A percentile compares a stretch with the other conserved stretches of the same genome.
phyloP scores from a whole-genome alignment of 2,888 invertebrate species.

The Mythimna albipuncta region DNA sequence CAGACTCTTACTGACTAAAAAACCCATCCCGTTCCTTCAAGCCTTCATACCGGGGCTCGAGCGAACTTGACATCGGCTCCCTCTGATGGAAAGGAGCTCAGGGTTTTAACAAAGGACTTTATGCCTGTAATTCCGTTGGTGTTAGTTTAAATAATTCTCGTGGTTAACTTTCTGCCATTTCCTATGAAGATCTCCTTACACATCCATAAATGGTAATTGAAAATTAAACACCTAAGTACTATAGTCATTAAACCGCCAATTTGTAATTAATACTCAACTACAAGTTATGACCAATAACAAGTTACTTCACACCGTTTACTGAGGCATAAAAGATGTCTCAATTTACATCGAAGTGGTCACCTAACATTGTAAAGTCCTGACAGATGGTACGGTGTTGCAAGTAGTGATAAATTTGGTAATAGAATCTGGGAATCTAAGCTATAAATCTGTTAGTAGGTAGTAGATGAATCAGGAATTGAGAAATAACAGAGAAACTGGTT shows the following conservation, averaged over 20 bases:
- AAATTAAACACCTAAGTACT: neutral
- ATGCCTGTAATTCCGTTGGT: neutral
- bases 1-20: too few species aligned
- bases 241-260: neutral
- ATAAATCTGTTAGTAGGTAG: too few species aligned
- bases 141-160: neutral
- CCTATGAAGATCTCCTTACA: neutral
- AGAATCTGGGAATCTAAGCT: neutral
- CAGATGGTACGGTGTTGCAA: conserved; percentile 33
- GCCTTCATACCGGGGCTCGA: too few species aligned
- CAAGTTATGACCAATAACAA: neutral
- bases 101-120: too few species aligned
- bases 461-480: neutral
- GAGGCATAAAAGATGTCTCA: conserved; percentile 2
- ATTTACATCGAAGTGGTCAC: conserved; percentile 6
- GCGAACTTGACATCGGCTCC: too few species aligned
- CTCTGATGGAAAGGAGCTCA: too few species aligned
- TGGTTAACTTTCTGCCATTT: neutral
- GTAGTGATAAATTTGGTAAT: conserved; percentile 6
- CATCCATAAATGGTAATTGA: neutral
- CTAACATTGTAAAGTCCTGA: conserved; percentile 10
- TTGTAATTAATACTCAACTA: conserved; percentile 19
- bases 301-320: conserved; percentile 11
- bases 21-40: too few species aligned
- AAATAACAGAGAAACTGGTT: neutral